Evolutionary conservation across 2,888 invertebrate species (phyloP), one percentile per base, ranked within the genome.

Genomic region (Plagodis pulveraria): DNA sequence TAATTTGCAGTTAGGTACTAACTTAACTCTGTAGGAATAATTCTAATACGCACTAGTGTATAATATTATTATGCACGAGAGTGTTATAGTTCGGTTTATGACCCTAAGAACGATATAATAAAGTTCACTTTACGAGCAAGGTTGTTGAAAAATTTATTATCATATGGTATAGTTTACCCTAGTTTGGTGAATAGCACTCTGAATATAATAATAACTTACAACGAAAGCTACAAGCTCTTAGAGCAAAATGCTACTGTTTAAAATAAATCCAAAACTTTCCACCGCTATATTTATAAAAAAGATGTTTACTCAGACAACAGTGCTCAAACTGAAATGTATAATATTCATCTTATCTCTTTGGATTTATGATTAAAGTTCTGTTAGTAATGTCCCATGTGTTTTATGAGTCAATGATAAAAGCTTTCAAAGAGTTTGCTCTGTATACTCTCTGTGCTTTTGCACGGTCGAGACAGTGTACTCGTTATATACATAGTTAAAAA

Each of bases 351-450:
- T 56, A 63, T 59, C 57, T 59, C 49, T 34, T 44, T 50, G 56
- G 63, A 69, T 69, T 67, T 67, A 69, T 65, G 69, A 63, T 61
- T 61, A 63, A 69, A 69, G 65, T 69, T 69, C 58, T 58, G 61
- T 64, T 64, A 66, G 67, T 69, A 66, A 67, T 69, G 77, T 75
- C 81, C 74, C 80, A 78, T 77, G 77, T 78, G 79, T 78, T 79
- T 73, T 66, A 68, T 56, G 63, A 70, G 58, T 66, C 71, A 66
- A 70, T 75, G 78, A 74, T 78, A 78, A 78, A 79, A 79, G 78
- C 80, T 77, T 79, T 76, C 64, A 68, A 74, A 67, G 68, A 67
- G 76, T 77, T 74, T 65, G 56, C 52, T 51, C 44, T 54, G 45
- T 56, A 52, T 41, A 22, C 22, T 22, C 52, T 51, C 44, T 54